Base-by-base conservation (phyloP, 1,140 invertebrate species). In the Diorhabda carinulata region DNA sequence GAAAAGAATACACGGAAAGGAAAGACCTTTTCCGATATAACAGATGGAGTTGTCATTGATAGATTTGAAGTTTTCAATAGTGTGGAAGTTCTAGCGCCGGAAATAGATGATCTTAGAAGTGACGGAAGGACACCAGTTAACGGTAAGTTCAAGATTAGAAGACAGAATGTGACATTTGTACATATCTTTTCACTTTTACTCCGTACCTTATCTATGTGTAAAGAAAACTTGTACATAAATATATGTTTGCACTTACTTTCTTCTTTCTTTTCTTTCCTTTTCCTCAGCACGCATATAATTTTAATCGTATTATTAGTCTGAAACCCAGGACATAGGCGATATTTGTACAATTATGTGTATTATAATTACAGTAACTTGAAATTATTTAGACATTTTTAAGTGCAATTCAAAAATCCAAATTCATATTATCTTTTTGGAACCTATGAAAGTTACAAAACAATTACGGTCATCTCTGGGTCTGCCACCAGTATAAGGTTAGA, bases 21-120 rank as follows among this genome's bases (percentile, higher is more conserved):
- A 25, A 69, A 74, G 10, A 75, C 82, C 10, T 69, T 85, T 44
- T 82, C 83, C 64, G 83, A 84, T 71, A 82, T 83, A 78, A 81
- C 84, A 40, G 83, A 85, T 70, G 87, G 86, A 9, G 81, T 86
- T 10, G 81, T 90, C 5, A 80, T 92, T 67, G 88, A 91, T 75
- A 83, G 86, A 72, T 81, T 91, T 43, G 88, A 91, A 78, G 88
- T 92, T 3, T 91, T 91, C 76, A 92, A 92, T 73, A 91, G 90
- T 68, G 86, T 92, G 57, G 89, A 91, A 80, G 90, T 92, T n/a
- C 80, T 88, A 67, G 89, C 90, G 2, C 90, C 90, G 3, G 90
- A 89, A 73, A 90, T 91, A 70, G 88, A 90, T 72, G 83, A 79
- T 44, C 41, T 67, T 8, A 40, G 43, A 8, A n/a, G 44, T 3